phyloP scores from a whole-genome alignment of 2,113 vertebrate genomes.

The Hipposideros armiger region DNA sequence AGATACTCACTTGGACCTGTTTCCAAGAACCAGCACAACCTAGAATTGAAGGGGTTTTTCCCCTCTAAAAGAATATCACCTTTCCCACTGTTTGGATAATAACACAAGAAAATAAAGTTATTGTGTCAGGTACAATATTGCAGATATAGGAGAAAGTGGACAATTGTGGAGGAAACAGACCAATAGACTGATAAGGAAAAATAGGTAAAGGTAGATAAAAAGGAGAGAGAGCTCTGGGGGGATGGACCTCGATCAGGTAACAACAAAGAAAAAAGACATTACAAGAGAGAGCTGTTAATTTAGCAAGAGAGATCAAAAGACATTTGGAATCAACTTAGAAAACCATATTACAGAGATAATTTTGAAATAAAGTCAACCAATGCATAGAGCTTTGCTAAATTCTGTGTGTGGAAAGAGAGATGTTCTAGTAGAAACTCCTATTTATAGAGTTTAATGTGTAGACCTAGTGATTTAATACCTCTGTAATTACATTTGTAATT shows the following conservation, averaged over 20 bases:
- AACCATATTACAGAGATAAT: neutral
- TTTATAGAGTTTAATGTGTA: neutral
- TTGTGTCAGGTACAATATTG: neutral
- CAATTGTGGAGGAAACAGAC: neutral
- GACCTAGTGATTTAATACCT: neutral
- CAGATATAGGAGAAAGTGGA: neutral
- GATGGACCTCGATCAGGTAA: neutral
- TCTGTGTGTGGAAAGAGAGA: neutral
- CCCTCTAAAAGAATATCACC: neutral
- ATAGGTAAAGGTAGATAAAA: neutral
- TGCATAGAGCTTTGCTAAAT: neutral
- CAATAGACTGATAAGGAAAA: neutral
- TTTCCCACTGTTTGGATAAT: neutral
- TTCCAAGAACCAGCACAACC: neutral
- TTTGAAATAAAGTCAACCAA: neutral
- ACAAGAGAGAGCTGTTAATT: neutral
- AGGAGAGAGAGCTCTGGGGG: neutral
- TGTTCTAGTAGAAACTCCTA: neutral
- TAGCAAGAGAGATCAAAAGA: neutral
- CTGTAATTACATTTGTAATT: neutral
- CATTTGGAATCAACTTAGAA: constrained; percentile 17
- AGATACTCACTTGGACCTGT: neutral
- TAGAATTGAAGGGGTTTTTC: neutral
- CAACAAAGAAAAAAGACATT: neutral
- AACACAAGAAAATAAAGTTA: neutral